Base-by-base conservation (phyloP, 2,888 invertebrate species). In the Oligia latruncula region DNA sequence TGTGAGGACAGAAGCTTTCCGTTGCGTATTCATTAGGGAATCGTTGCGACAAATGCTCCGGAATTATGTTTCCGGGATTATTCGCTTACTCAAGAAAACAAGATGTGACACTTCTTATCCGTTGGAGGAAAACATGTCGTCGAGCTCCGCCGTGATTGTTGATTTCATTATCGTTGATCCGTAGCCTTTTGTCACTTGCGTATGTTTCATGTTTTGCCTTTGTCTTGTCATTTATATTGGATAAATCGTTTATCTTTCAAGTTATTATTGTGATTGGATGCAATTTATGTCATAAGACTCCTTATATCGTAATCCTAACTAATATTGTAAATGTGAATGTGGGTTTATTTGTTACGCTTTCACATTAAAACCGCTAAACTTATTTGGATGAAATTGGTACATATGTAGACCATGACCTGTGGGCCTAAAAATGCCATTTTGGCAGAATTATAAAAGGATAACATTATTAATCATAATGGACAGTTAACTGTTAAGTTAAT, bases 11-110 rank as follows among this genome's bases (percentile, higher is more conserved):
- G 91, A 90, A 90, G 89, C 90, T 85, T 87, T 87, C 90, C 90
- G 88, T 92, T 92, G 93, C 93, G 93, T 94, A 94, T 94, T 94
- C 95, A 95, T 94, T 94, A 94, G 93, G 90, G 92, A 93, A 92
- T 92, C 92, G 92, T 92, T 88, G 92, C 92, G 92, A 93, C 92
- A 93, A 94, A 94, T 94, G 94, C 92, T 83, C 90, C 85, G 90
- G 93, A 93, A 93, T 94, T 93, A 94, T 94, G 91, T 93, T 90
- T 91, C 90, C 88, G 85, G 92, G 91, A 94, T 94, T 94, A 93
- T 93, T 92, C 91, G 91, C 92, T 92, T 92, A 91, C 92, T 91
- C 91, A 91, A 91, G 90, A 92, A 93, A 93, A 94, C 92, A 92
- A 92, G 93, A 93, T 90, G 92, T 91, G 91, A 91, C 92, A 91